A percentile compares a stretch with the other conserved stretches of the same genome.
Conservation (phyloP, 2,113 vertebrate species). For the Chionomys nivalis region DNA sequence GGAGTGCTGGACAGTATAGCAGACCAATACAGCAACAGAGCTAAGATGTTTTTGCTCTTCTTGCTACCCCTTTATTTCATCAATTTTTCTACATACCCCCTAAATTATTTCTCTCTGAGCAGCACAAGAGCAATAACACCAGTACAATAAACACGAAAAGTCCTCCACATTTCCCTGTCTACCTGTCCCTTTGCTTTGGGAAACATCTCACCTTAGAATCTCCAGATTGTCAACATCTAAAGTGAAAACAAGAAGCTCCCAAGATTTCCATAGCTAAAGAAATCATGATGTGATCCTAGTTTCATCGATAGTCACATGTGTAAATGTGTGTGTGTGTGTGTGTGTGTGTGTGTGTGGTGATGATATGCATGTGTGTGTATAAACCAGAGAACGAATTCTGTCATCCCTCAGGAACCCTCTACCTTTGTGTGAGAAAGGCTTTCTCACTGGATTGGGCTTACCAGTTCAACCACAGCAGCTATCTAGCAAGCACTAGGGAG, state of each 20-base stretch:
- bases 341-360: not conserved
- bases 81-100: not conserved
- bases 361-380: not conserved
- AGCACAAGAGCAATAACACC: not conserved
- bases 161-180: not conserved
- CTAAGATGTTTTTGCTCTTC: not conserved
- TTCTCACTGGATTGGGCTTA: not conserved
- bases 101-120: not conserved
- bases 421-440: not conserved
- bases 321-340: not conserved
- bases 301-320: not conserved
- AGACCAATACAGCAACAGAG: not conserved
- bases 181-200: not conserved
- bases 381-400: not conserved
- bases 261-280: not conserved
- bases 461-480: not conserved
- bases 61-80: not conserved
- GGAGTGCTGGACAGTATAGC: not conserved
- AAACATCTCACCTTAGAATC: not conserved
- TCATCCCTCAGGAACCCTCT: not conserved
- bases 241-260: not conserved
- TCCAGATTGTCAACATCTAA: not conserved
- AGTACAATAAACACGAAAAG: not conserved
- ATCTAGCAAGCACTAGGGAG: not conserved
- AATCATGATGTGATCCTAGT: not conserved